These are phyloP conservation scores for Mesoclemmys tuberculata DNA, from an alignment of 2,113 vertebrate species.

Conservation along the genomic window DNA sequence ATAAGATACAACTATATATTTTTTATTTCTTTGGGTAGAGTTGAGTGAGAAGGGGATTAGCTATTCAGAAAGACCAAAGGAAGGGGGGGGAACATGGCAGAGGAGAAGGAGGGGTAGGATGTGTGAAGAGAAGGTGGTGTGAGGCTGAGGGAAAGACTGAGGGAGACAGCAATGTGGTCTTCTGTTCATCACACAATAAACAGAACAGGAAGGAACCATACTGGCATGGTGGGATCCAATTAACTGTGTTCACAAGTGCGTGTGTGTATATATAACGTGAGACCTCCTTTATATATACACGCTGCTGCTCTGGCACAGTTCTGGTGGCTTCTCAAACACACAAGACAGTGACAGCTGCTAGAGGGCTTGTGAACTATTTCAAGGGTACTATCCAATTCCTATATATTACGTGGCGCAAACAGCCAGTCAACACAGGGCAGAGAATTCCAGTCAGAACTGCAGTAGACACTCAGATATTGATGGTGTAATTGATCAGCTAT, in stretches of 20 bases:
- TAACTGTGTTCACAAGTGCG: neutral
- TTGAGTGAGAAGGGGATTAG: neutral
- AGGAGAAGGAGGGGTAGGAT: neutral
- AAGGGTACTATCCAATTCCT: neutral
- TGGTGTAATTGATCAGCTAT: neutral
- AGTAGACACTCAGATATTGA: neutral
- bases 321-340: neutral
- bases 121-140: neutral
- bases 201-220: neutral
- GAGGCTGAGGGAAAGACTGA: neutral
- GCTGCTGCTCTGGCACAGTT: neutral
- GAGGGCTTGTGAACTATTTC: neutral
- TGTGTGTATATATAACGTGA: neutral
- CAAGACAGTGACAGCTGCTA: neutral
- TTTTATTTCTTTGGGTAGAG: neutral
- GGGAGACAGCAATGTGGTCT: neutral
- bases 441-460: neutral
- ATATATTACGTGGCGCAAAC: neutral
- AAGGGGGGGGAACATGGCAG: neutral
- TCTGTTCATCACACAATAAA: neutral
- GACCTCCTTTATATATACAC: neutral
- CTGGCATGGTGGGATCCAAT: neutral
- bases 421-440: neutral
- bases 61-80: neutral
- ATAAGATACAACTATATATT: neutral